Conservation (phyloP, 30 jellyfish, hydroid and myxozoan genomes). For the Hydractinia symbiolongicarpus region DNA sequence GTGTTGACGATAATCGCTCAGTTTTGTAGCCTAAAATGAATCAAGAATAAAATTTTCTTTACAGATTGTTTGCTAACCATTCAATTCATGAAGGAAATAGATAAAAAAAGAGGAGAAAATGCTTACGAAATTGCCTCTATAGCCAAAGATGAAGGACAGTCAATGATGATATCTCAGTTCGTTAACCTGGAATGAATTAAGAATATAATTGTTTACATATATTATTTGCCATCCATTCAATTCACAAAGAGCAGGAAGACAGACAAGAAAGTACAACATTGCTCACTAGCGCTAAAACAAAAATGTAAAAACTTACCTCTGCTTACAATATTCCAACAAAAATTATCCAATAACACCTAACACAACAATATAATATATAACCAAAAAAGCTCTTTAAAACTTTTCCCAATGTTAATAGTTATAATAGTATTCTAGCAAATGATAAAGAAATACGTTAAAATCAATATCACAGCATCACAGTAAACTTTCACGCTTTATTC, state of each 20-base stretch:
- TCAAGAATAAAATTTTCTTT: neutral
- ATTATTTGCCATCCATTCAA: no score
- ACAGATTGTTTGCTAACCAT: neutral
- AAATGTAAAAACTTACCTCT: no score
- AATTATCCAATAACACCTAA: neutral
- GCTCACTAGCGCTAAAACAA: no score
- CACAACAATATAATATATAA: neutral
- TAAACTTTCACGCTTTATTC: neutral
- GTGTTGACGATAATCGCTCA: no score
- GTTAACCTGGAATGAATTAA: neutral
- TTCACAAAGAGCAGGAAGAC: neutral
- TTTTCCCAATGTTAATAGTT: neutral
- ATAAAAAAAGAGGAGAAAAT: neutral
- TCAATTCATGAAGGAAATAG: neutral
- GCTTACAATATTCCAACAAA: no score
- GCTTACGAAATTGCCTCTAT: conserved; percentile 8
- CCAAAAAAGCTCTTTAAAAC: neutral
- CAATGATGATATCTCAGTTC: no score
- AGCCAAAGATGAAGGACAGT: no score
- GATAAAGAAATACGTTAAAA: neutral
- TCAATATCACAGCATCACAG: neutral
- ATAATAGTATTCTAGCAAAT: neutral
- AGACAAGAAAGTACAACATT: neutral
- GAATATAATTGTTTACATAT: no score
- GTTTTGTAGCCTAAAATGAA: neutral